Conservation (phyloP, 2,888 invertebrate species). For the Hypolimnas misippus region DNA sequence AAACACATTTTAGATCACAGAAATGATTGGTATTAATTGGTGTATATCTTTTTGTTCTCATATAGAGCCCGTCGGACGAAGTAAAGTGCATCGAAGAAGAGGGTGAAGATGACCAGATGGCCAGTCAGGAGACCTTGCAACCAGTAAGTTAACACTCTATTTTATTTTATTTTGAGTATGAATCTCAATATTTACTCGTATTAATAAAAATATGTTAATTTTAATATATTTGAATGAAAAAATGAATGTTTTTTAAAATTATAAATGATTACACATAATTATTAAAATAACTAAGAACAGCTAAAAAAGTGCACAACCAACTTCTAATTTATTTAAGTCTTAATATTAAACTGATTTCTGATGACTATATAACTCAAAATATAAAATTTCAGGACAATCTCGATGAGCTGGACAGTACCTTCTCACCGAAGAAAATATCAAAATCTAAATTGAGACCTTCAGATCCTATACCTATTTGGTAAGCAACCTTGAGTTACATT, state of each 20-base stretch:
- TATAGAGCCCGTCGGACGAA: constrained; percentile 87
- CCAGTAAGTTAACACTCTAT: constrained; percentile 55
- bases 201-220: too few species aligned
- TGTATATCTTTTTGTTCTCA: too few species aligned
- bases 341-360: too few species aligned
- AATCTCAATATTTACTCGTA: too few species aligned
- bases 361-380: too few species aligned
- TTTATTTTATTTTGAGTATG: neutral
- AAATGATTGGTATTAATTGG: too few species aligned
- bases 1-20: too few species aligned
- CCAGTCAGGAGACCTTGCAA: constrained; percentile 78
- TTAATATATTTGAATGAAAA: too few species aligned
- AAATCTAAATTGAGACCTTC: constrained; percentile 84
- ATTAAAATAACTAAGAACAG: too few species aligned
- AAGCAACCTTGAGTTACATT: constrained; percentile 46
- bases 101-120: constrained; percentile 84
- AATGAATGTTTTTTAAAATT: too few species aligned
- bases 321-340: neutral
- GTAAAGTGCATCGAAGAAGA: constrained; percentile 90
- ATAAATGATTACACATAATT: too few species aligned
- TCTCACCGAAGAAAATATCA: constrained; percentile 61
- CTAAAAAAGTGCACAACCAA: too few species aligned
- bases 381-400: constrained; percentile 52
- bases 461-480: constrained; percentile 91
- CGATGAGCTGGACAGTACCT: constrained; percentile 70